Conservation (phyloP, 2,888 invertebrate genomes). For the Hipparchia semele region DNA sequence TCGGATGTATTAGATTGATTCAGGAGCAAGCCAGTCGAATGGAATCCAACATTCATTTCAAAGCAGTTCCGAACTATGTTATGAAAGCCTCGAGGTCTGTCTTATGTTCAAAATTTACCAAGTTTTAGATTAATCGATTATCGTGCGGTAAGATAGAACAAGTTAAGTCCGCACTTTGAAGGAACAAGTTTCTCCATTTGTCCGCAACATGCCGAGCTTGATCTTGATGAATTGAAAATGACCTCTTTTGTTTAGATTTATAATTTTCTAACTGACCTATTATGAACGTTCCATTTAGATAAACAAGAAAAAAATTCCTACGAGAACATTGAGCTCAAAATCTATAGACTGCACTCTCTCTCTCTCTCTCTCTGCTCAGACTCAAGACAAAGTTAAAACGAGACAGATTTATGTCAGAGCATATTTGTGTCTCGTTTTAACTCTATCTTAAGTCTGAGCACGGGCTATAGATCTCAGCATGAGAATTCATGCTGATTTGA, state of each 20-base stretch:
- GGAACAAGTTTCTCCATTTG: slow-evolving; percentile 64
- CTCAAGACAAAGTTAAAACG: too few relatives aligned
- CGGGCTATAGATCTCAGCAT: too few relatives aligned
- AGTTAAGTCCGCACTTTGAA: slow-evolving; percentile 62
- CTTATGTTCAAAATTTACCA: slow-evolving; percentile 56
- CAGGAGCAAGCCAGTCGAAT: slow-evolving; percentile 49
- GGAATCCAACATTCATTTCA: slow-evolving; percentile 28
- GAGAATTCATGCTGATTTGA: too few relatives aligned
- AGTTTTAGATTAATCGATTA: slow-evolving; percentile 73
- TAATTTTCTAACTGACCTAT: background rate
- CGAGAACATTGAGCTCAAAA: too few relatives aligned
- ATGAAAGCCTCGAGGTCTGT: slow-evolving; percentile 42
- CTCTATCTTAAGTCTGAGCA: too few relatives aligned
- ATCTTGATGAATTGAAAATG: slow-evolving; percentile 16
- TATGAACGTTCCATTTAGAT: too few relatives aligned
- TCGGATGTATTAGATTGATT: slow-evolving; percentile 50
- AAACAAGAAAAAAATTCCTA: too few relatives aligned
- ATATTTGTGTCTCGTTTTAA: too few relatives aligned
- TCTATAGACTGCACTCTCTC: too few relatives aligned
- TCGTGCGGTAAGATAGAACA: slow-evolving; percentile 63
- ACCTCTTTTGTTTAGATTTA: slow-evolving; percentile 18
- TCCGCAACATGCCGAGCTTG: slow-evolving; percentile 40
- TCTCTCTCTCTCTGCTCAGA: too few relatives aligned
- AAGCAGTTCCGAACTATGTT: slow-evolving; percentile 40
- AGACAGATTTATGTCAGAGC: too few relatives aligned